Evolutionary conservation across 2,888 invertebrate species (phyloP).

Genomic region (Drosophila putrida): DNA sequence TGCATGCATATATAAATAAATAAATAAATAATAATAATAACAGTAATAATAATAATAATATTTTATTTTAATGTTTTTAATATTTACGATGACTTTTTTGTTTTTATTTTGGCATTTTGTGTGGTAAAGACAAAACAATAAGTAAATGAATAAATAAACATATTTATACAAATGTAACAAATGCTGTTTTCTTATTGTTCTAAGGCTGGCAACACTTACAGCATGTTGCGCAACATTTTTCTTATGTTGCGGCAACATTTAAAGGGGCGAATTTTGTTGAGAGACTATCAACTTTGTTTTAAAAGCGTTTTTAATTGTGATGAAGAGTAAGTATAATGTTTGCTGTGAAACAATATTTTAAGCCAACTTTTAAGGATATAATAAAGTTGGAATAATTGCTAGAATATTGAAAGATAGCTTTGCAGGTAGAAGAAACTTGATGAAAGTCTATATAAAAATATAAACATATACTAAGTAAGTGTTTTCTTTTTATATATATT

Average conservation of each 20-base stretch:
- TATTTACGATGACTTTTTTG: constrained; percentile 54
- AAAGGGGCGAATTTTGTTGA: too few relatives aligned
- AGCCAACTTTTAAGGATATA: not conserved
- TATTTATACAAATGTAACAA: constrained; percentile 75
- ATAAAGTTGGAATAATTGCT: not conserved
- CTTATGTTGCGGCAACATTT: not conserved
- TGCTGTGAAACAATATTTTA: not conserved
- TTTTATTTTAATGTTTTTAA: constrained; percentile 62
- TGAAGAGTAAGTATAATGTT: not conserved
- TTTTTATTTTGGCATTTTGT: constrained; percentile 61
- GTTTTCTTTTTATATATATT: too few relatives aligned
- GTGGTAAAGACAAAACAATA: constrained; percentile 72
- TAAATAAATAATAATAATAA: constrained; percentile 18
- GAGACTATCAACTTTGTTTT: not conserved
- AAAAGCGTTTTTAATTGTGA: not conserved
- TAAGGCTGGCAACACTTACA: not conserved
- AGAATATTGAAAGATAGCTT: not conserved
- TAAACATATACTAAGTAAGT: too few relatives aligned
- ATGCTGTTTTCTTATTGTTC: not conserved
- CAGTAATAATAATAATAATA: constrained; percentile 31
- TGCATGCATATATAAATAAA: constrained; percentile 54
- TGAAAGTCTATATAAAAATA: too few relatives aligned
- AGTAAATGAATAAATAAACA: constrained; percentile 78
- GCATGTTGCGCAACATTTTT: not conserved
- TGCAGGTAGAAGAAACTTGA: not conserved